Conservation (phyloP, 2,113 vertebrate genomes). For the Psophia crepitans region DNA sequence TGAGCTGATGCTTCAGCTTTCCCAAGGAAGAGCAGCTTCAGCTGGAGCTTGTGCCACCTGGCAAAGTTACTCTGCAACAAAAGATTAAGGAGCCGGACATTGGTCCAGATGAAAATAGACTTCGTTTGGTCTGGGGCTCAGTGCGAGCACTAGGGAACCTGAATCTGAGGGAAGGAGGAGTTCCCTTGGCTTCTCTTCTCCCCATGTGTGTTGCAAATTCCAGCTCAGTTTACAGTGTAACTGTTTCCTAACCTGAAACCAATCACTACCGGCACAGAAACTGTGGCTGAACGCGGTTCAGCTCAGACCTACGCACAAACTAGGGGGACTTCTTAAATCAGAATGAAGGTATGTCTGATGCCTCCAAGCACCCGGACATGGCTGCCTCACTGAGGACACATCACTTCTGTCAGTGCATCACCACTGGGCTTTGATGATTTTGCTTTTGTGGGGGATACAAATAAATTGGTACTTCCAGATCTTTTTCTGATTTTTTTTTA, state of each 20-base stretch:
- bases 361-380: background rate
- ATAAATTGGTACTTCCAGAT: background rate
- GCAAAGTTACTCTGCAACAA: background rate
- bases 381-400: background rate
- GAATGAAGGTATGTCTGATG: background rate
- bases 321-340: background rate
- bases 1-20: background rate
- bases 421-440: background rate
- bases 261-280: background rate
- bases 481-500: background rate
- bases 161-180: background rate
- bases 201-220: background rate
- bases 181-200: background rate
- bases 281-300: background rate
- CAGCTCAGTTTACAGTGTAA: background rate
- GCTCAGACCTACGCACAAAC: background rate
- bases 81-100: background rate
- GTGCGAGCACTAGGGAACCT: accelerated
- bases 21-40: background rate
- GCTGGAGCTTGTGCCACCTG: background rate
- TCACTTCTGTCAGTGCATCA: no score
- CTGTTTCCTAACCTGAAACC: background rate
- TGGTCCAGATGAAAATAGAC: accelerated
- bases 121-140: background rate
- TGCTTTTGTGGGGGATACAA: background rate